phyloP scores from a whole-genome alignment of 2,797 vertebrate species.

The Ctenopoma kingsleyae region DNA sequence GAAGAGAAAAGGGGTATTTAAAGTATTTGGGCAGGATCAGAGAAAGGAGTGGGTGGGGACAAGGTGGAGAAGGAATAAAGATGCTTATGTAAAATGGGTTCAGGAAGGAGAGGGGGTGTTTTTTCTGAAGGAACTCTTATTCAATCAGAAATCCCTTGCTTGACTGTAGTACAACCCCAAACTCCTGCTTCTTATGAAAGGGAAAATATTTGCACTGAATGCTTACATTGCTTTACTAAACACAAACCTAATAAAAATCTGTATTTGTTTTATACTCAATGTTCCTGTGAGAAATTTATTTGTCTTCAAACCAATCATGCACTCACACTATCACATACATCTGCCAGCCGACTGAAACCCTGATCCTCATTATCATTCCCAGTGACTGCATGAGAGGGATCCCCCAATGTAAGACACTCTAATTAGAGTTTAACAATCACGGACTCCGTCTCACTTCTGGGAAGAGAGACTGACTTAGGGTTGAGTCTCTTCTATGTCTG shows the following conservation, averaged over 20 bases:
- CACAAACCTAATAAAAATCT: slow-evolving; percentile 68
- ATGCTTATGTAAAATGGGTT: slow-evolving; percentile 48
- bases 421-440: slow-evolving; percentile 58
- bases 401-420: slow-evolving; percentile 29
- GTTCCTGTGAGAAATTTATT: slow-evolving; percentile 33
- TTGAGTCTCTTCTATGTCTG: slow-evolving; percentile 41
- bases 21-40: slow-evolving; percentile 49
- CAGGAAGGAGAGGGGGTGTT: slow-evolving; percentile 20
- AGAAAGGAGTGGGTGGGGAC: slow-evolving; percentile 16
- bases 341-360: slow-evolving; percentile 30
- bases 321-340: slow-evolving; percentile 19
- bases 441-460: slow-evolving; percentile 38
- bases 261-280: slow-evolving; percentile 62
- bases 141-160: slow-evolving; percentile 51
- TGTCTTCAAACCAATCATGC: slow-evolving; percentile 29
- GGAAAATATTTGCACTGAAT: slow-evolving; percentile 72
- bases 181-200: slow-evolving; percentile 39
- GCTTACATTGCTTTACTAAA: slow-evolving; percentile 56
- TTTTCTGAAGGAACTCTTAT: slow-evolving; percentile 41
- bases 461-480: slow-evolving; percentile 33
- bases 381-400: slow-evolving; percentile 43
- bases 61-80: slow-evolving; percentile 29
- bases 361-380: slow-evolving; percentile 41
- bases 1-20: slow-evolving; percentile 38
- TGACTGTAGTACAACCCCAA: slow-evolving; percentile 36